Base-by-base conservation (phyloP, 2,888 invertebrate species). In the Drosophila subsilvestris region DNA sequence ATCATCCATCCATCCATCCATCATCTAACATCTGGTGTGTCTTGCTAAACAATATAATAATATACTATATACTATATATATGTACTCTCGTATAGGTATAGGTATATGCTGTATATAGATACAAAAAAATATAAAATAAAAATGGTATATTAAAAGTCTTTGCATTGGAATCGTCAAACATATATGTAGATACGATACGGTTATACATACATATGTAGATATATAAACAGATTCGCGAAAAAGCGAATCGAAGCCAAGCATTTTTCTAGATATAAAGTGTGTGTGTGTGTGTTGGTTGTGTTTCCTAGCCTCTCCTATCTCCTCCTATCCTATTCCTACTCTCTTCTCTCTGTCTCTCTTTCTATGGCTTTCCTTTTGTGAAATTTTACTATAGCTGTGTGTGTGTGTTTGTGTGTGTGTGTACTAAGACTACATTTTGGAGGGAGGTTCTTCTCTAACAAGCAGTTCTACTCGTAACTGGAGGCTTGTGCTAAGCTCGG, bases 401-500 rank as follows among this genome's bases (percentile, higher is more conserved):
- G 6, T 12, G 14, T 18, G 14, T 17, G 14, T 18, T 10, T 17
- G 12, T 27, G 12, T 18, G 27, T 17, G 20, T 62, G 18, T n/a
- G n/a, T 37, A 27, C 14, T 17, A 47, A 37, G 14, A 37, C 20
- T 32, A 20, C 25, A 27, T 14, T 59, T 49, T 37, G 37, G 37
- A 37, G 37, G 37, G 37, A 37, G n/a, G 37, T 48, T 49, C 42
- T 27, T 50, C 44, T 22, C 44, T 22, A 50, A 68, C 67, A 67
- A 67, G 68, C 68, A 29, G 10, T 37, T 37, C 37, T 37, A 67
- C 67, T 67, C 27, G 57, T 42, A 68, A 68, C 37, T 37, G 68
- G 45, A 70, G 42, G 86, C 86, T 79, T 68, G 86, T 85, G 56
- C 82, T 80, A 80, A 80, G 80, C 80, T 80, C 80, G 77, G 77